Conservation (phyloP, 2,113 vertebrate species). For the Chlamydotis undulata region DNA sequence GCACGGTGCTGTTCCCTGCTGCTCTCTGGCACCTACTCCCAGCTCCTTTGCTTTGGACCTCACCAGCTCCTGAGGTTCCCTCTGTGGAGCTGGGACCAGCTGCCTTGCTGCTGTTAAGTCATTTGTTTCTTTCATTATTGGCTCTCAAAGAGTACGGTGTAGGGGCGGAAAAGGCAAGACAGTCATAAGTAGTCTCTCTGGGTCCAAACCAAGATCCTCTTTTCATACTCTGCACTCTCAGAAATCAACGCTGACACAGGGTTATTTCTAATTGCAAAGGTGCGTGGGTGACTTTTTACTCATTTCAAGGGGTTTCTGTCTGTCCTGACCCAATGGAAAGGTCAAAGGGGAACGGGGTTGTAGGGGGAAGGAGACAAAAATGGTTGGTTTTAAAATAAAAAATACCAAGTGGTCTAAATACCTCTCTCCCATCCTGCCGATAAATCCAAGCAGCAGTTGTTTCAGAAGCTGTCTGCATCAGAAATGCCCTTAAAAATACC, state of each 20-base stretch:
- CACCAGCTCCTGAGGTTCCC: not conserved
- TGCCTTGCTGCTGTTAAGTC: not conserved
- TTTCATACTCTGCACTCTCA: not conserved
- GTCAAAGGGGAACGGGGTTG: not conserved
- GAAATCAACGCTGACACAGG: accelerated
- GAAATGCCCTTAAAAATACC: not conserved
- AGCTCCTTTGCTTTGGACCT: not conserved
- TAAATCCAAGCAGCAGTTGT: not conserved
- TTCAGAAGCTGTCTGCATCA: not conserved
- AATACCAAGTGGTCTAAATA: not conserved
- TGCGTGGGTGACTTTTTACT: not conserved
- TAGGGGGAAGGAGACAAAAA: not conserved
- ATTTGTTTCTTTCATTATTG: not conserved
- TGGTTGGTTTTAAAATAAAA: not conserved
- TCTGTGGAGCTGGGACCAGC: not conserved
- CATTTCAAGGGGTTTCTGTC: conserved; percentile 5
- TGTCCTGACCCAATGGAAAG: not conserved
- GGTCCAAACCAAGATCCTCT: not conserved
- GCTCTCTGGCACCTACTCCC: not conserved
- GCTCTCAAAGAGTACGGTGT: not conserved
- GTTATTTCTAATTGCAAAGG: not conserved
- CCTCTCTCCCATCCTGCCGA: not conserved
- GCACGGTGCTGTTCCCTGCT: not conserved
- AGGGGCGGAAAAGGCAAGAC: not conserved
- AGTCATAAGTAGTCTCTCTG: not conserved